Percentiles rank a stretch among this genome's conserved stretches.
Conservation (phyloP, 2,888 invertebrate species). For the Lordiphosa andalusiaca region DNA sequence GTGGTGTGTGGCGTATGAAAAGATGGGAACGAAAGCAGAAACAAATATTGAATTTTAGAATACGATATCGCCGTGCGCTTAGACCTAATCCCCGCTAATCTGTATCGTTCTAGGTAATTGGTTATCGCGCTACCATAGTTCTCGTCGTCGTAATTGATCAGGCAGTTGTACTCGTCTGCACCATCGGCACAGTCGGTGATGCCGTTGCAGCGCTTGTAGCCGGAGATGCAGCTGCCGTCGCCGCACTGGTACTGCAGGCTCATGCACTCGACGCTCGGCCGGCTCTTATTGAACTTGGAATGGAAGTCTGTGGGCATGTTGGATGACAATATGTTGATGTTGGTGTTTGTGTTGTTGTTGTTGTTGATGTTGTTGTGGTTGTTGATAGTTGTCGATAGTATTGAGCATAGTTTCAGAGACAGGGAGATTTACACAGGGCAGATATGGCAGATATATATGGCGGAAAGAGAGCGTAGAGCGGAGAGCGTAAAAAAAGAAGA, state of each 20-base stretch:
- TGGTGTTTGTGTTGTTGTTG: slow-evolving; percentile 8
- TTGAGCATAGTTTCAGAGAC: slow-evolving; percentile 2
- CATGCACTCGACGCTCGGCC: slow-evolving; percentile 73
- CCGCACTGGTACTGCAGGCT: slow-evolving; percentile 84
- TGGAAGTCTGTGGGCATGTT: slow-evolving; percentile 61
- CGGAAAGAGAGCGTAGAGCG: slow-evolving; percentile 21
- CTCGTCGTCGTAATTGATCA: slow-evolving; percentile 78
- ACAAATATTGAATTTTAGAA: slow-evolving; percentile 6
- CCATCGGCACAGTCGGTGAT: slow-evolving; percentile 82
- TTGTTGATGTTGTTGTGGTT: slow-evolving; percentile 2
- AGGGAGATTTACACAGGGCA: slow-evolving; percentile 6
- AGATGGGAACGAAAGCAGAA: slow-evolving; percentile 17
- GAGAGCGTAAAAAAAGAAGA: slow-evolving; percentile 12
- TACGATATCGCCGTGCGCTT: slow-evolving; percentile 18
- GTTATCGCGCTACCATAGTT: slow-evolving; percentile 70
- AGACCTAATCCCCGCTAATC: slow-evolving; percentile 3
- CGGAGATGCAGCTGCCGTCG: slow-evolving; percentile 84
- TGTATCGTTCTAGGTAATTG: neutral
- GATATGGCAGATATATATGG: slow-evolving; percentile 14
- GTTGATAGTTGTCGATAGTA: slow-evolving; percentile 7
- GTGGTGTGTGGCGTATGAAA: slow-evolving; percentile 26
- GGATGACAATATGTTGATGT: slow-evolving; percentile 8
- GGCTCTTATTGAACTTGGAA: slow-evolving; percentile 77
- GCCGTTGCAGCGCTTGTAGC: slow-evolving; percentile 83
- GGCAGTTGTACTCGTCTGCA: slow-evolving; percentile 84